Evolutionary conservation across 2,113 vertebrate genomes (phyloP).

Genomic region (Gymnocephalus cernua): DNA sequence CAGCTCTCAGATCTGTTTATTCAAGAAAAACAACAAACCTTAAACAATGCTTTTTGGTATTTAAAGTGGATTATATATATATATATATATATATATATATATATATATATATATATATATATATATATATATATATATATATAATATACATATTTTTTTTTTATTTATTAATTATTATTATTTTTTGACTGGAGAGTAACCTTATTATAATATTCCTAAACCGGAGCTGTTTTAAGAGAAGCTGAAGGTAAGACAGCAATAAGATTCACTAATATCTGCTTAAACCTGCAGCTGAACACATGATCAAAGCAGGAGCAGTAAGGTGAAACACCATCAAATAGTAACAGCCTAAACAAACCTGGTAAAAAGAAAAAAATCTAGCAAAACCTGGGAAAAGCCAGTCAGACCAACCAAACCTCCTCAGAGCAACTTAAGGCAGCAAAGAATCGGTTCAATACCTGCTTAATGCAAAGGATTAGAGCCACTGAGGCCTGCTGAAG

Average conservation of each 20-base stretch:
- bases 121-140: too few relatives aligned
- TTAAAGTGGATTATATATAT: not conserved
- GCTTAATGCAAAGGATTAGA: too few relatives aligned
- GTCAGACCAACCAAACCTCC: not conserved
- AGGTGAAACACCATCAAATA: too few relatives aligned
- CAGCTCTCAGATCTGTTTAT: conserved; percentile 18
- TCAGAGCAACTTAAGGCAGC: too few relatives aligned
- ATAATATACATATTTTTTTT: too few relatives aligned
- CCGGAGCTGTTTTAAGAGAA: not conserved
- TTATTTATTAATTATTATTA: too few relatives aligned
- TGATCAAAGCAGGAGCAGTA: not conserved
- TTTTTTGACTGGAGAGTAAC: not conserved
- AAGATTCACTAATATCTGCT: not conserved
- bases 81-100: too few relatives aligned
- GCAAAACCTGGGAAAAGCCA: not conserved
- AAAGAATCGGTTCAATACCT: too few relatives aligned
- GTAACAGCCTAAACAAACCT: too few relatives aligned
- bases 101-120: too few relatives aligned
- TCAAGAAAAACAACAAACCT: conserved; percentile 11
- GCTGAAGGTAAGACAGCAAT: not conserved
- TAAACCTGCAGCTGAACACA: not conserved
- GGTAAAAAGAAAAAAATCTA: too few relatives aligned
- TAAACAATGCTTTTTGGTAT: not conserved
- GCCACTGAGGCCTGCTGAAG: too few relatives aligned
- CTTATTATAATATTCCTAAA: not conserved